Base-by-base conservation (phyloP, 1,140 invertebrate species). In the Pararge aegeria region DNA sequence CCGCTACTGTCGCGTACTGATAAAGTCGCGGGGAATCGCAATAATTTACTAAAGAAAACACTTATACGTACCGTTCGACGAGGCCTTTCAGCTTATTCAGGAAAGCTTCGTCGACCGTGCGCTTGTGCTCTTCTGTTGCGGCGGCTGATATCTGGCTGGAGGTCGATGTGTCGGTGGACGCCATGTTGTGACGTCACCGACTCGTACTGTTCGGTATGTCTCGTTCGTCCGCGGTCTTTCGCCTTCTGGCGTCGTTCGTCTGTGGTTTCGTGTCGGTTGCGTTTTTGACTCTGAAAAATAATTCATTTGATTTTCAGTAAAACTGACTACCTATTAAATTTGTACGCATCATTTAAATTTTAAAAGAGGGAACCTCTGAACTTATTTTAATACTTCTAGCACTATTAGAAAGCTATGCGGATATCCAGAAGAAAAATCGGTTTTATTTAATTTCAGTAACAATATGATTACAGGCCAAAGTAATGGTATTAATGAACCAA, bases 81-180 rank as follows among this genome's bases (percentile, higher is more conserved):
- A 89, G 81, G 63, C 74, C 73, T 74, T 88, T 90, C 70, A 90
- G 56, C 65, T 79, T 88, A 57, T 86, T 87, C 10, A 89, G 78
- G 78, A 89, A 88, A 68, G 84, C 79, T 51, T 87, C 87, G 78
- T 89, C 87, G 74, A 89, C 78, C 62, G 77, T 84, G 48, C 87
- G 84, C 82, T 88, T 87, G 78, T 84, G 79, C 19, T 87, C 84
- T 66, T 87, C 84, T 29, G 62, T 68, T 40, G 67, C 70, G 49
- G 77, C 68, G 75, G 78, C 70, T 66, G 80, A 70, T 54, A 80
- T 64, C 55, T 83, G 78, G 73, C 84, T 87, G 87, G 84, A 82
- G 84, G 87, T 89, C 84, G 87, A 83, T 64, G 75, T 84, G 80
- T 87, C 87, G 82, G 83, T 85, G 64, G 84, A 85, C 84, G 87